phyloP scores from a whole-genome alignment of 64 coral and sea anemone genomes.

The Cladopsammia gracilis region DNA sequence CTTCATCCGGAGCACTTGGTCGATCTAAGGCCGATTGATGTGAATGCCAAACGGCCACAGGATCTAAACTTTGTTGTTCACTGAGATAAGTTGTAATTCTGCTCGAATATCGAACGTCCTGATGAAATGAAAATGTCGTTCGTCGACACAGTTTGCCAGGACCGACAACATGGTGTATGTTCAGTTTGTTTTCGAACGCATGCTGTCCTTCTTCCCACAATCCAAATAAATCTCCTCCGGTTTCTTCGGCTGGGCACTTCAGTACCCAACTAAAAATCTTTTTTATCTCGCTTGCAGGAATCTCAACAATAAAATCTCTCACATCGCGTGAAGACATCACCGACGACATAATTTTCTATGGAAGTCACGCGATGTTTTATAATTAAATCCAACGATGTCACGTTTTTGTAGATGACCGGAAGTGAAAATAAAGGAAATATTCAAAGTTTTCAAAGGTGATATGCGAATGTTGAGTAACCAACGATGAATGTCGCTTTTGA shows the following conservation, averaged over 20 bases:
- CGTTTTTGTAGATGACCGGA: no score
- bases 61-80: background rate
- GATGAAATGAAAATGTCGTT: slow-evolving; percentile 8
- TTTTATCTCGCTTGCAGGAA: background rate
- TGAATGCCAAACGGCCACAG: slow-evolving; percentile 4
- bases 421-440: no score
- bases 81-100: background rate
- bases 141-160: background rate
- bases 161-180: background rate
- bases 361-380: no score
- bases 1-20: background rate
- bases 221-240: background rate
- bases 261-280: slow-evolving; percentile 8
- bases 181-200: background rate
- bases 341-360: no score
- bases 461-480: no score
- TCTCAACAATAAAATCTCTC: background rate
- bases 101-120: slow-evolving; percentile 17
- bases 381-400: no score
- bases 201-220: background rate
- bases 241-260: background rate
- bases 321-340: background rate
- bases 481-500: no score
- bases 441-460: no score
- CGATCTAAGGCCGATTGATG: background rate